Evolutionary conservation across 2,888 invertebrate species (phyloP), one percentile per base, ranked within the genome.

Genomic region (Leucophenga maculata): DNA sequence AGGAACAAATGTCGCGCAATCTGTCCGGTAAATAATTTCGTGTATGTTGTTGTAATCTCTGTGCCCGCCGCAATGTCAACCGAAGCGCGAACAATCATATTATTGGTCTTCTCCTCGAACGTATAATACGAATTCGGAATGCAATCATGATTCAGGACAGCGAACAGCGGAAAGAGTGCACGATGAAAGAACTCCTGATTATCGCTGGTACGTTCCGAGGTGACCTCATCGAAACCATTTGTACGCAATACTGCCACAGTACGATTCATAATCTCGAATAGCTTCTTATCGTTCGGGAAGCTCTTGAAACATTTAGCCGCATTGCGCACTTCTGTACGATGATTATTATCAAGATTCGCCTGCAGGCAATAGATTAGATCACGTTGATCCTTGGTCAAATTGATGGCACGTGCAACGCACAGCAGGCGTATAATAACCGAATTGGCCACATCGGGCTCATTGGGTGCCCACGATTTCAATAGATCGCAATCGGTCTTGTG

Each of bases 141-240:
- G 86, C 94, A 94, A 79, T 92, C 91, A 84, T 94, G 94, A 80
- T 93, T 91, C 89, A 94, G 90, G 88, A 94, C 90, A 32, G 92
- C 91, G 8, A 93, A 92, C 68, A 91, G 90, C 2, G 93, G 91
- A 86, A 92, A 94, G 74, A 94, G 87, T 65, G 92, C 93, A 70
- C 93, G 89, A 69, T 92, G 89, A 70, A 90, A 90, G 75, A 86
- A 85, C 67, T 87, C 84, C 70, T 80, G 80, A 73, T 86, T 83
- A 70, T 86, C 84, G 44, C 81, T 86, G 46, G 80, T 78, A 67
- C 86, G 82, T 69, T 88, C 88, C 0, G 78, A 57, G 14, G 86
- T 80, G n/a, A n/a, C n/a, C 69, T 86, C 84, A 72, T 89, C 87
- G 26, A 89, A 89, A 0, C 89, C 88, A 67, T 88, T 87, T 1